Conservation (phyloP, 2,113 vertebrate genomes). For the Speoplatyrhinus poulsoni region DNA sequence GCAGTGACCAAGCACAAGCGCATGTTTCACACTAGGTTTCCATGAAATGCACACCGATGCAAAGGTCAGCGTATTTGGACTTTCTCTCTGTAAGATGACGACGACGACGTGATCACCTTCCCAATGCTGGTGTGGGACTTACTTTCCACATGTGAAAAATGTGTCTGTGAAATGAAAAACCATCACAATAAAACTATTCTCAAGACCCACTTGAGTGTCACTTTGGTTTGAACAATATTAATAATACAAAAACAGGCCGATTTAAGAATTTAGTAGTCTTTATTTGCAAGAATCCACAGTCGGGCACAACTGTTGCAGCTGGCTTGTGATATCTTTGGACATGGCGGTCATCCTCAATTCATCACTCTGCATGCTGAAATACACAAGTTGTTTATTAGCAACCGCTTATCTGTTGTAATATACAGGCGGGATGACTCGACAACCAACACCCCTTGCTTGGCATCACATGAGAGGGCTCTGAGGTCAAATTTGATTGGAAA, state of each 20-base stretch:
- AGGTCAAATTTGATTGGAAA: conserved; percentile 48
- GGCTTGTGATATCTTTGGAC: conserved; percentile 35
- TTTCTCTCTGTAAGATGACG: conserved; percentile 25
- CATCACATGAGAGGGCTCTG: conserved; percentile 50
- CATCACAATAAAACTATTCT: conserved; percentile 62
- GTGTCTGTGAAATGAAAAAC: conserved; percentile 23
- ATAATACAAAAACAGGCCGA: neutral
- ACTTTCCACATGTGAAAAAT: neutral
- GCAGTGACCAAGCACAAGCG: conserved; percentile 2
- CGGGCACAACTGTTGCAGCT: conserved; percentile 65
- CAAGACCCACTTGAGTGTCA: conserved; percentile 33
- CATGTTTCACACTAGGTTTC: conserved; percentile 7
- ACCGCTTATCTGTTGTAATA: conserved; percentile 47
- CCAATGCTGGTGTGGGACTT: conserved; percentile 2
- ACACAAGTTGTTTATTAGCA: conserved; percentile 61
- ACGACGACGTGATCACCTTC: conserved; percentile 29
- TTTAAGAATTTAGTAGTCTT: conserved; percentile 36
- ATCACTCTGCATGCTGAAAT: conserved; percentile 70
- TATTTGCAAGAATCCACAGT: conserved; percentile 47
- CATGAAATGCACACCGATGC: neutral
- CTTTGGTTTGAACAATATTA: neutral
- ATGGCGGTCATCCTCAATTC: conserved; percentile 8
- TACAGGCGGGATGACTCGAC: conserved; percentile 3
- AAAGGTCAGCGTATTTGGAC: neutral
- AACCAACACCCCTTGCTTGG: conserved; percentile 19